These are phyloP conservation scores for Taenioides sp. DNA, from an alignment of 2,797 vertebrate species.

Conservation along the genomic window DNA sequence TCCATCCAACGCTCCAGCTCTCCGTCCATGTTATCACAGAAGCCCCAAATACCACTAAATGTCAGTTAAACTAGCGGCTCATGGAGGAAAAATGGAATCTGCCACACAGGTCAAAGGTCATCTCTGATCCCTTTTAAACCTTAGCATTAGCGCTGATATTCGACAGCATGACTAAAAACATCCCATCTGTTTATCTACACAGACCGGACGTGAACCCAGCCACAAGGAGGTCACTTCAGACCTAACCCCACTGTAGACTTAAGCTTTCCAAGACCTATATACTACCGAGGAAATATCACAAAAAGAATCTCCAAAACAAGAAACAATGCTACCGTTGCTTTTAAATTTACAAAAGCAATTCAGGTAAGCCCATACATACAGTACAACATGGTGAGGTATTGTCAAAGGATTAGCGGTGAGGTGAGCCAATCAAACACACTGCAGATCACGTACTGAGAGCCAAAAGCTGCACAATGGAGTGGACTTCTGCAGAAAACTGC, in stretches of 20 bases:
- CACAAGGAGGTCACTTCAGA: slow-evolving; percentile 38
- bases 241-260: slow-evolving; percentile 39
- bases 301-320: slow-evolving; percentile 18
- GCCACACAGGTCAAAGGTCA: slow-evolving; percentile 48
- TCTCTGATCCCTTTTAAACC: slow-evolving; percentile 66
- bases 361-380: slow-evolving; percentile 15
- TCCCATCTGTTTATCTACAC: slow-evolving; percentile 68
- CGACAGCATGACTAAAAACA: slow-evolving; percentile 48
- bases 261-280: slow-evolving; percentile 49
- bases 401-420: slow-evolving; percentile 33
- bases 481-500: no score
- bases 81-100: slow-evolving; percentile 13
- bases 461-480: not conserved
- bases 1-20: not conserved
- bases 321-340: slow-evolving; percentile 25
- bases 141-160: slow-evolving; percentile 56
- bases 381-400: slow-evolving; percentile 20
- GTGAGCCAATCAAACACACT: slow-evolving; percentile 9
- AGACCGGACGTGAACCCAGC: slow-evolving; percentile 21
- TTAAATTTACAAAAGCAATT: slow-evolving; percentile 12
- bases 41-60: slow-evolving; percentile 6
- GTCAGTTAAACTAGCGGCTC: not conserved
- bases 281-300: slow-evolving; percentile 22
- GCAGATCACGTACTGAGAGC: not conserved
- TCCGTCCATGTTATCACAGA: not conserved